These are phyloP conservation scores for Ostrea denselamellosa DNA, from an alignment of 1,140 invertebrate genomes.

Conservation along the genomic window DNA sequence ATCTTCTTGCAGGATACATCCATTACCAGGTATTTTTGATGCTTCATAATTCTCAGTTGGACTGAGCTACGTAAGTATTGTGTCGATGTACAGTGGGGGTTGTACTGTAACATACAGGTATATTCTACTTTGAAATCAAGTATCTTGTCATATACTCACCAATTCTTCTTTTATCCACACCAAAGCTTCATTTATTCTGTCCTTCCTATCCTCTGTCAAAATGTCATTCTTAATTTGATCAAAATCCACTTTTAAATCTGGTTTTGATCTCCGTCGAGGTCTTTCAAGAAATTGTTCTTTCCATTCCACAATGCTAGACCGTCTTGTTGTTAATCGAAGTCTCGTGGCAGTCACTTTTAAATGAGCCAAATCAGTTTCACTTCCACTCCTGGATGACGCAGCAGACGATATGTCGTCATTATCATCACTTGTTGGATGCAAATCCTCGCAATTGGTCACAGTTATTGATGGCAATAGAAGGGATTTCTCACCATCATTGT, in stretches of 20 bases:
- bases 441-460: conserved; percentile 44
- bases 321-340: conserved; percentile 54
- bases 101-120: no score
- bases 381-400: conserved; percentile 39
- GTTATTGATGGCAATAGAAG: conserved; percentile 35
- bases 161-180: conserved; percentile 65
- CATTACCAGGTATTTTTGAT: no score
- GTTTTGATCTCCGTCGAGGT: conserved; percentile 48
- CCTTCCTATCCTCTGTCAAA: conserved; percentile 66
- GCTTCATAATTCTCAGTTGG: no score
- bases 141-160: conserved; percentile 49
- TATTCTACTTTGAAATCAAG: no score
- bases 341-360: conserved; percentile 59
- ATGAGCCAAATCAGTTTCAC: conserved; percentile 60
- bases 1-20: no score
- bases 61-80: no score
- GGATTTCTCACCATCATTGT: conserved; percentile 44
- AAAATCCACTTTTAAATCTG: conserved; percentile 41
- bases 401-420: conserved; percentile 17
- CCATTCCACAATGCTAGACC: conserved; percentile 63
- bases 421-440: not conserved
- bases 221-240: conserved; percentile 54
- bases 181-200: conserved; percentile 65
- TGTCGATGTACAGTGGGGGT: no score
- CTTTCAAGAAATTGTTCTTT: conserved; percentile 59